Conservation (phyloP, 2,888 invertebrate genomes). For the Ophraella communa region DNA sequence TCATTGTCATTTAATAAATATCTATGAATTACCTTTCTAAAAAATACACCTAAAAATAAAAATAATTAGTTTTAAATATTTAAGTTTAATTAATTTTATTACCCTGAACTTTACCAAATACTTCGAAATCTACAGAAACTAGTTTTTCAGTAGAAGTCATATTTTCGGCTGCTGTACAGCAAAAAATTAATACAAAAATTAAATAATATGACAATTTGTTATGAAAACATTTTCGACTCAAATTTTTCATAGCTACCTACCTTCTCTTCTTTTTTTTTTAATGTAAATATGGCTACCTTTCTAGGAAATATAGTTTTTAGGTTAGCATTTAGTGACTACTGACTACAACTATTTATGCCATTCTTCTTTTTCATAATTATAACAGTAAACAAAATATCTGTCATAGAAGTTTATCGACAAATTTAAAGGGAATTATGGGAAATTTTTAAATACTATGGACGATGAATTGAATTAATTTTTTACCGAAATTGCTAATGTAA, state of each 20-base stretch:
- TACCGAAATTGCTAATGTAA: not conserved
- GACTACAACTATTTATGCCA: not conserved
- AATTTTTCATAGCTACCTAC: no score
- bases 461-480: not conserved
- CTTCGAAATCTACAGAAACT: conserved; percentile 64
- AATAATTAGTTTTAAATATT: not conserved
- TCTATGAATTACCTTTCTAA: conserved; percentile 63
- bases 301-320: no score
- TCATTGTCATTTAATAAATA: not conserved
- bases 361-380: not conserved
- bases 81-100: not conserved
- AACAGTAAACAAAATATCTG: not conserved
- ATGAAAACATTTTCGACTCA: not conserved
- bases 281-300: not conserved
- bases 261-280: not conserved
- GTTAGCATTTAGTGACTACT: no score
- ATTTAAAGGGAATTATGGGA: not conserved
- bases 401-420: not conserved
- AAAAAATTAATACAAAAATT: not conserved
- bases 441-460: not conserved
- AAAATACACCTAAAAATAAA: conserved; percentile 63
- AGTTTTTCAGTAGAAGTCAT: conserved; percentile 43
- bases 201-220: not conserved
- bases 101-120: conserved; percentile 68
- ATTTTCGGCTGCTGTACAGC: not conserved